Conservation (phyloP, 2,113 vertebrate species). For the Casuarius casuarius region DNA sequence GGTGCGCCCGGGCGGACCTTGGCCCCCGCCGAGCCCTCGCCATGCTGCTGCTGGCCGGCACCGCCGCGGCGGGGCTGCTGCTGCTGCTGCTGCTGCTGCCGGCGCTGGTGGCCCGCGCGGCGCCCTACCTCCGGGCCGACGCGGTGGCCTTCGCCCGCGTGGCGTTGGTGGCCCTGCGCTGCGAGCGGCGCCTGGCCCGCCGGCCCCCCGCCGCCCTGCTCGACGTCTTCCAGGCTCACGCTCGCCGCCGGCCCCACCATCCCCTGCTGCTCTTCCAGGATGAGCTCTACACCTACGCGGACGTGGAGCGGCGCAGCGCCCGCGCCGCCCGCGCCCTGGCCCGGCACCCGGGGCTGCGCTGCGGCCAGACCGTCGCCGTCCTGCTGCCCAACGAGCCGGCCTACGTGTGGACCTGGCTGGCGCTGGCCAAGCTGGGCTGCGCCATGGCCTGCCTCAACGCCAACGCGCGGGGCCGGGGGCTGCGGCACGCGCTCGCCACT, state of each 20-base stretch:
- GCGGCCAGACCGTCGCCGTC: background rate
- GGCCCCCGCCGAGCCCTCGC: background rate
- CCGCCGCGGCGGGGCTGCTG: background rate
- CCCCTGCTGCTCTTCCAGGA: background rate
- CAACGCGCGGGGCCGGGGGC: background rate
- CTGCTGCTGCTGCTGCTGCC: background rate
- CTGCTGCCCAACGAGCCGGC: background rate
- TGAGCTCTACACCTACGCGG: background rate
- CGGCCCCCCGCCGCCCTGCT: fast-evolving
- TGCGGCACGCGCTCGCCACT: background rate
- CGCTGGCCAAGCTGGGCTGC: background rate
- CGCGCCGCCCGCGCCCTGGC: fast-evolving
- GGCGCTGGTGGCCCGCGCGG: fast-evolving
- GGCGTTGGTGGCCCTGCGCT: fast-evolving
- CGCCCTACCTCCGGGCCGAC: fast-evolving
- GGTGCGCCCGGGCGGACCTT: background rate
- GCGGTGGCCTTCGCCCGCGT: fast-evolving
- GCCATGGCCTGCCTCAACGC: background rate
- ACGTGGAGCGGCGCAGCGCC: fast-evolving
- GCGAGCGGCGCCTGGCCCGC: fast-evolving
- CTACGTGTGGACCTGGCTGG: background rate
- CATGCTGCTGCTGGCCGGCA: background rate
- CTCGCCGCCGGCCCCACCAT: fast-evolving
- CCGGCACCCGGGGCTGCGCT: fast-evolving
- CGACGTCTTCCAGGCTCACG: background rate